Conservation (phyloP, 2,113 vertebrate genomes). For the Pluvianellus socialis region DNA sequence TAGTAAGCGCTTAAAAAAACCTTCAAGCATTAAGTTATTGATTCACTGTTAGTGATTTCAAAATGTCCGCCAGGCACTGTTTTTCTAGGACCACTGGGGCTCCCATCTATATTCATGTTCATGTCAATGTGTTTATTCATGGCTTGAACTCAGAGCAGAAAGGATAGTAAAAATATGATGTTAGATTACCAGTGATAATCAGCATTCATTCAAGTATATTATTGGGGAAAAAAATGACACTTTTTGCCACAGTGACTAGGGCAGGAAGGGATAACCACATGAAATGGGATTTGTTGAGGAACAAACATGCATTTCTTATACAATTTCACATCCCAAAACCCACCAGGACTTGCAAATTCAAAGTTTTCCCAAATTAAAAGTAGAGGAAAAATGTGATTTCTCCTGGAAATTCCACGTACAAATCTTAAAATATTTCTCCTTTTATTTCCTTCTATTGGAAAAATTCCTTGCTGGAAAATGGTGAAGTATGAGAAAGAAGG, state of each 20-base stretch:
- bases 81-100: neutral
- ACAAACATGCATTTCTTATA: neutral
- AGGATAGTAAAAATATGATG: neutral
- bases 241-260: neutral
- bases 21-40: neutral
- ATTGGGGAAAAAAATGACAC: rapidly evolving
- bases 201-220: neutral
- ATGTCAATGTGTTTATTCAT: neutral
- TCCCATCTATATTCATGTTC: neutral
- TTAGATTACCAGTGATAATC: neutral
- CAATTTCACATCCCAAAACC: neutral
- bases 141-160: neutral
- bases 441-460: neutral
- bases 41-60: neutral
- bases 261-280: neutral
- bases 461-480: neutral
- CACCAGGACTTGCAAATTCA: neutral
- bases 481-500: neutral
- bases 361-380: neutral
- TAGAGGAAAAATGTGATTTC: neutral
- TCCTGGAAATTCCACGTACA: neutral
- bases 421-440: neutral
- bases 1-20: neutral
- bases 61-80: neutral
- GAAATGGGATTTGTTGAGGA: neutral